phyloP scores from a whole-genome alignment of 2,888 invertebrate genomes.

The Tortricodes alternella region DNA sequence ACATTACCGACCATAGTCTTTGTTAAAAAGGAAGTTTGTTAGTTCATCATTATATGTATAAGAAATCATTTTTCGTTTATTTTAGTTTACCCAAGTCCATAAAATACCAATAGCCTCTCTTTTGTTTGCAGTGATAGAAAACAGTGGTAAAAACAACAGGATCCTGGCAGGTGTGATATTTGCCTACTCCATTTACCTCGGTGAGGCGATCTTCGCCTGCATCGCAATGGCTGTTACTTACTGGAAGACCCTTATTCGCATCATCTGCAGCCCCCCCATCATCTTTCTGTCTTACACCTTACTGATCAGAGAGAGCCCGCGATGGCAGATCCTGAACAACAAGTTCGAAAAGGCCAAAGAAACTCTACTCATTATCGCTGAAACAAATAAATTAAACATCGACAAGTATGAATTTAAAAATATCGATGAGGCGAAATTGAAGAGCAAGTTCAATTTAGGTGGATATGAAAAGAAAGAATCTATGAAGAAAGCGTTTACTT shows the following conservation, averaged over 20 bases:
- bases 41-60: too few species aligned
- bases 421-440: constrained; percentile 50
- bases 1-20: too few species aligned
- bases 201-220: constrained; percentile 59
- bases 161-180: constrained; percentile 60
- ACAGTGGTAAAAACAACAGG: constrained; percentile 53
- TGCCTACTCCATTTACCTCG: constrained; percentile 60
- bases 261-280: constrained; percentile 61
- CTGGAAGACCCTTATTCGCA: constrained; percentile 61
- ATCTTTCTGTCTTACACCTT: constrained; percentile 52
- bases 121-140: constrained; percentile 63
- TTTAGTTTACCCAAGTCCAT: background rate
- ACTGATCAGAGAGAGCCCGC: constrained; percentile 60
- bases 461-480: constrained; percentile 53
- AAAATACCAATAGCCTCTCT: background rate
- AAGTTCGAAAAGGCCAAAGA: constrained; percentile 57
- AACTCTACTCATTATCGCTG: constrained; percentile 49
- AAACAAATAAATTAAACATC: constrained; percentile 56
- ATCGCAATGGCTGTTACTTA: constrained; percentile 62
- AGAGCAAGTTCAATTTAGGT: constrained; percentile 55
- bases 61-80: too few species aligned
- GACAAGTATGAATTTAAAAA: constrained; percentile 48
- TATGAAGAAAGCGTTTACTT: constrained; percentile 50
- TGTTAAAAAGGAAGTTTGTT: too few species aligned
- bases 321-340: constrained; percentile 66